Evolutionary conservation across 2,113 vertebrate genomes (phyloP).

Genomic region (Solenodon paradoxus): DNA sequence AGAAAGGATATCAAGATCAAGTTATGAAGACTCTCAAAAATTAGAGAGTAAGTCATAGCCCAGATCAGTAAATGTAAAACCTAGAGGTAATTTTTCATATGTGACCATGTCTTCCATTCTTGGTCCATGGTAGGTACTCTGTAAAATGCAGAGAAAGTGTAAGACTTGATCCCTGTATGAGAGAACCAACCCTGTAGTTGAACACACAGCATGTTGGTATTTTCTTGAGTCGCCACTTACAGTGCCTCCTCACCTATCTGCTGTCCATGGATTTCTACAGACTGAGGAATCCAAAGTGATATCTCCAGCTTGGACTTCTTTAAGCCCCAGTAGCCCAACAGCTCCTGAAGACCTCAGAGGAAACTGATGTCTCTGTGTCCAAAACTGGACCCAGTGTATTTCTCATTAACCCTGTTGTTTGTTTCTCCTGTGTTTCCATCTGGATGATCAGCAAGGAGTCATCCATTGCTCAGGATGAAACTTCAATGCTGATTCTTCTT

Average conservation of each 20-base stretch:
- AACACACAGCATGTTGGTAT: neutral
- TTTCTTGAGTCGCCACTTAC: neutral
- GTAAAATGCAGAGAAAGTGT: neutral
- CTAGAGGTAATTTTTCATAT: neutral
- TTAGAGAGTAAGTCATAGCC: neutral
- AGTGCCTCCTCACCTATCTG: accelerated
- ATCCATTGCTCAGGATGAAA: neutral
- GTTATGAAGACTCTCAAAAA: neutral
- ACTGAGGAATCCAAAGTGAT: neutral
- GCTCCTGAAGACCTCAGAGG: neutral
- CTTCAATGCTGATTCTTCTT: neutral
- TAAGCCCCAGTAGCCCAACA: neutral
- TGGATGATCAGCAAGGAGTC: neutral
- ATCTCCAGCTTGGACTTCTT: neutral
- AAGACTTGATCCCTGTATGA: neutral
- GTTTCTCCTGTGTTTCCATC: neutral
- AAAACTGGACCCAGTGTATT: neutral
- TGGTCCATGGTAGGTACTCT: neutral
- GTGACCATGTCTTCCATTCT: neutral
- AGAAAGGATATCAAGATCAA: neutral
- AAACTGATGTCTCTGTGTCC: too few species aligned
- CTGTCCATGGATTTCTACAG: neutral
- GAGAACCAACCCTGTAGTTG: neutral
- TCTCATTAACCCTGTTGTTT: neutral
- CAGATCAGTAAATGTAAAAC: neutral